A percentile compares a stretch with the other conserved stretches of the same genome.
Evolutionary conservation across 2,113 vertebrate genomes (phyloP).

Genomic region (Benitochromis conjunctus): DNA sequence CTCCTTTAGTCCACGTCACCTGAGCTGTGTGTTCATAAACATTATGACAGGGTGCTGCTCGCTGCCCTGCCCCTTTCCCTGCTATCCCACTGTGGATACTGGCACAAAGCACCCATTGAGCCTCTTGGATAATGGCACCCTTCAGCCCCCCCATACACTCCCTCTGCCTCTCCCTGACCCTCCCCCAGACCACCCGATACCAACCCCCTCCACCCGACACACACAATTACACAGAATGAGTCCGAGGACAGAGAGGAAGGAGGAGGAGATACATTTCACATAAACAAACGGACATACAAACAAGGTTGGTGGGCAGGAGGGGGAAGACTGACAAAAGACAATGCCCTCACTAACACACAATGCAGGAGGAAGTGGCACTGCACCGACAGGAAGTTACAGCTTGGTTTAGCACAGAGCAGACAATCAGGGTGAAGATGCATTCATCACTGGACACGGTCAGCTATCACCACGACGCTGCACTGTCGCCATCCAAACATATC

Average conservation of each 20-base stretch:
- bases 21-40: slow-evolving; percentile 35
- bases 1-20: neutral
- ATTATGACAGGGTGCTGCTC: slow-evolving; percentile 59
- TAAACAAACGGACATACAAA: slow-evolving; percentile 36
- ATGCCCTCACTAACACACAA: neutral
- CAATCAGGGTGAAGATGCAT: neutral
- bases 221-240: neutral
- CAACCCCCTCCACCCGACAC: neutral
- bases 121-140: slow-evolving; percentile 64
- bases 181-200: slow-evolving; percentile 9
- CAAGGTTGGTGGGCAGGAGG: neutral
- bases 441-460: neutral
- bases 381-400: slow-evolving; percentile 51
- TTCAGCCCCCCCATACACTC: slow-evolving; percentile 54
- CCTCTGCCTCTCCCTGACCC: slow-evolving; percentile 4
- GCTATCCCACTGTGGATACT: neutral
- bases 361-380: slow-evolving; percentile 51
- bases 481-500: neutral
- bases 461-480: neutral
- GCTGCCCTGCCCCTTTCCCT: slow-evolving; percentile 10
- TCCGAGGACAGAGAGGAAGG: neutral
- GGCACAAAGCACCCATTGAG: slow-evolving; percentile 71
- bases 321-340: neutral
- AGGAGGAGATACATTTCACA: slow-evolving; percentile 17
- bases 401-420: neutral